Evolutionary conservation across 1,140 invertebrate species (phyloP).

Genomic region (Probaryconus sp.): DNA sequence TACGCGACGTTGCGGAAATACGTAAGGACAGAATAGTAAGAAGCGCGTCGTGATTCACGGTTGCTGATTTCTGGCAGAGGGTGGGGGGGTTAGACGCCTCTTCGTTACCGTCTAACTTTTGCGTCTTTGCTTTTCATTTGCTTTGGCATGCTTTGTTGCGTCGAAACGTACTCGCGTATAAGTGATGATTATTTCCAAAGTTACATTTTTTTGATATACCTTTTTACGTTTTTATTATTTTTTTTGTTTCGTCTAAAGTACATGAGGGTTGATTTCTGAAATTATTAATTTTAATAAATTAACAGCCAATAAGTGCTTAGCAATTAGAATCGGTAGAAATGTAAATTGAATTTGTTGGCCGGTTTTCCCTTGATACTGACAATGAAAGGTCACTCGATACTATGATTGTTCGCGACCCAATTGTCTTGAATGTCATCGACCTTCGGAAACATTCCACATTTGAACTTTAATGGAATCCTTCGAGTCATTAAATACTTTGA

Average conservation of each 20-base stretch:
- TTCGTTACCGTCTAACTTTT: slow-evolving; percentile 46
- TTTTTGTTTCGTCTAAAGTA: too few species aligned
- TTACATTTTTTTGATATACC: too few species aligned
- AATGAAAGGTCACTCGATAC: slow-evolving; percentile 48
- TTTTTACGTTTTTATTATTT: too few species aligned
- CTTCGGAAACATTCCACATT: slow-evolving; percentile 27
- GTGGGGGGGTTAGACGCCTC: slow-evolving; percentile 30
- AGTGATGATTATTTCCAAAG: slow-evolving; percentile 63
- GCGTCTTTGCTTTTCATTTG: slow-evolving; percentile 35
- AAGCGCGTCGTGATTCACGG: slow-evolving; percentile 48
- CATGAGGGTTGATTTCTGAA: too few species aligned
- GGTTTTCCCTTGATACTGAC: slow-evolving; percentile 34
- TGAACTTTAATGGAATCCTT: slow-evolving; percentile 24
- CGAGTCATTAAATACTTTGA: slow-evolving; percentile 16
- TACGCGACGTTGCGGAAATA: slow-evolving; percentile 52
- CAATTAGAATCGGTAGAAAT: too few species aligned
- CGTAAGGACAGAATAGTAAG: slow-evolving; percentile 36
- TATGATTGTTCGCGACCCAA: slow-evolving; percentile 45
- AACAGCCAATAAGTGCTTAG: too few species aligned
- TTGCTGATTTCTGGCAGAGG: slow-evolving; percentile 44
- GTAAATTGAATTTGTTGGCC: slow-evolving; percentile 48
- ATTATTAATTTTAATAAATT: too few species aligned
- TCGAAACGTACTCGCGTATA: slow-evolving; percentile 31
- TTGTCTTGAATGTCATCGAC: slow-evolving; percentile 54
- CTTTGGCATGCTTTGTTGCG: slow-evolving; percentile 6